These are phyloP conservation scores for Oegoconia quadripuncta DNA, from an alignment of 2,888 invertebrate species.

Conservation along the genomic window DNA sequence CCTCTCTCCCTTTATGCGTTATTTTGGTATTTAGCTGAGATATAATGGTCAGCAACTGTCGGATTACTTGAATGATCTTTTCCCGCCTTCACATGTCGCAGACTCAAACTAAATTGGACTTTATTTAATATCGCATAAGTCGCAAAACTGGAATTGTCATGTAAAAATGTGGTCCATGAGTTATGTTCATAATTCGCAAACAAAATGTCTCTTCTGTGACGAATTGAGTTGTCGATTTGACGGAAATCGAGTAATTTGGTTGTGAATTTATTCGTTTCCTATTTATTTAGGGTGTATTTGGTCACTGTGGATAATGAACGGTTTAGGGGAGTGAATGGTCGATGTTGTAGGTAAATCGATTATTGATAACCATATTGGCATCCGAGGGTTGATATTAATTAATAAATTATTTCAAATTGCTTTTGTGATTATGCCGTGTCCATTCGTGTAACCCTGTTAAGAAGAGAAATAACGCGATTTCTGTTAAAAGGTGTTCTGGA, in stretches of 20 bases:
- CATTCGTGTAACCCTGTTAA: background rate
- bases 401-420: background rate
- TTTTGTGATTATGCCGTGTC: background rate
- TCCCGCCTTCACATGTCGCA: constrained; percentile 10
- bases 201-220: constrained; percentile 54
- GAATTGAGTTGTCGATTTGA: constrained; percentile 58
- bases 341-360: constrained; percentile 63
- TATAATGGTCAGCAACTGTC: constrained; percentile 36
- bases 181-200: constrained; percentile 16
- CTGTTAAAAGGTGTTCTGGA: no score
- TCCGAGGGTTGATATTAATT: constrained; percentile 5
- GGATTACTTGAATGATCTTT: constrained; percentile 33
- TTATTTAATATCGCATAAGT: background rate
- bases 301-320: constrained; percentile 36
- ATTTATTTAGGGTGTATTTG: constrained; percentile 55
- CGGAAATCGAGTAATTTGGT: constrained; percentile 71
- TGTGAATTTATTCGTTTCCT: constrained; percentile 61
- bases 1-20: constrained; percentile 27
- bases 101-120: constrained; percentile 2
- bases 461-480: no score
- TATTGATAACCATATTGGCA: constrained; percentile 35
- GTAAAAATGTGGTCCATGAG: background rate
- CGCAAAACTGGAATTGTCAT: background rate
- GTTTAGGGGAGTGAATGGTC: constrained; percentile 40
- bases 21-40: constrained; percentile 42